A percentile compares a stretch with the other conserved stretches of the same genome.
phyloP scores from a whole-genome alignment of 2,888 invertebrate species.

The Onchidella celtica region DNA sequence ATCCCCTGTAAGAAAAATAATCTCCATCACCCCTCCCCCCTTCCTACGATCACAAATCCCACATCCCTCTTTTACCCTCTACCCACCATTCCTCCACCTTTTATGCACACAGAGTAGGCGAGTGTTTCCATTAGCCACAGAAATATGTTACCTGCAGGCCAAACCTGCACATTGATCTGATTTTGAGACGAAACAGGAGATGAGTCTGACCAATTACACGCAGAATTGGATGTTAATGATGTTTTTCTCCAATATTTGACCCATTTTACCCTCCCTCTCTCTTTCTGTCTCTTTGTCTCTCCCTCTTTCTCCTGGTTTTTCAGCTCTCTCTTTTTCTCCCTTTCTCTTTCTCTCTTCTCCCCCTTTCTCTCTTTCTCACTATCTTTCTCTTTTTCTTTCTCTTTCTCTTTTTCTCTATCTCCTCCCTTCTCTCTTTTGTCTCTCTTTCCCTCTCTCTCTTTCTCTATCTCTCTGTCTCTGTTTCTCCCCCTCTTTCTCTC shows the following conservation, averaged over 20 bases:
- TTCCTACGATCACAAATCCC: background rate
- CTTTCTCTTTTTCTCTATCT: background rate
- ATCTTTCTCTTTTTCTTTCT: background rate
- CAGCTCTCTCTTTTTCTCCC: background rate
- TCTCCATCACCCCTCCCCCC: background rate
- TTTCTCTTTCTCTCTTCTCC: background rate
- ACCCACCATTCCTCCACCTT: background rate
- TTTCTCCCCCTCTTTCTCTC: slow-evolving; percentile 24
- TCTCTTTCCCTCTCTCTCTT: background rate
- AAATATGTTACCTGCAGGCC: too few species aligned
- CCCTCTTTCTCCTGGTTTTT: background rate
- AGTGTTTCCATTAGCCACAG: too few species aligned
- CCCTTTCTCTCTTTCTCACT: background rate
- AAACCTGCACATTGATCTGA: too few species aligned
- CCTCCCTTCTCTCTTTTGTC: background rate
- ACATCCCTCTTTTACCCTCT: background rate
- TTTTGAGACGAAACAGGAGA: too few species aligned
- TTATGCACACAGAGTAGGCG: too few species aligned
- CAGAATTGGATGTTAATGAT: too few species aligned
- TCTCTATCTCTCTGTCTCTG: background rate
- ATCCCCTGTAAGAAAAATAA: too few species aligned
- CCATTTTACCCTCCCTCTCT: background rate
- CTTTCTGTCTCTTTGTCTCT: background rate
- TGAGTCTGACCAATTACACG: too few species aligned
- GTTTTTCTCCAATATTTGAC: too few species aligned